phyloP scores from a whole-genome alignment of 2,797 vertebrate genomes.

The Schizopygopsis pylzovi region DNA sequence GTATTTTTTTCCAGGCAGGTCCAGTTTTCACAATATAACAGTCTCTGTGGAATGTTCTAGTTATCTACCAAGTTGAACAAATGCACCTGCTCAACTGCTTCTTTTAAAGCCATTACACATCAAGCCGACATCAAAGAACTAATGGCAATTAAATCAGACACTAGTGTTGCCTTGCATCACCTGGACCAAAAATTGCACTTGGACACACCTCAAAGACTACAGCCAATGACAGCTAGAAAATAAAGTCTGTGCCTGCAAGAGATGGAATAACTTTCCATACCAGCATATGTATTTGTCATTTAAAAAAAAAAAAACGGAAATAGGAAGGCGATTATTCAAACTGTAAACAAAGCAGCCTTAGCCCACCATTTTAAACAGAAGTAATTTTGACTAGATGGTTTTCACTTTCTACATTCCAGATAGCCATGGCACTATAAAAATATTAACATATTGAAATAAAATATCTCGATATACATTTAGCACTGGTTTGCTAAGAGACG shows the following conservation, averaged over 20 bases:
- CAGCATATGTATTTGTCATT: neutral
- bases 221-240: neutral
- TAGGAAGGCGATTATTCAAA: neutral
- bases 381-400: neutral
- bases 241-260: neutral
- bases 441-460: neutral
- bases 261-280: neutral
- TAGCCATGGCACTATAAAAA: neutral
- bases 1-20: neutral
- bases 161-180: neutral
- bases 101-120: neutral
- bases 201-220: neutral
- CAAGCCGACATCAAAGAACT: neutral
- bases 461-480: neutral
- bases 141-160: neutral
- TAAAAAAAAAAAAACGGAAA: neutral
- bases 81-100: neutral
- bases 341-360: neutral
- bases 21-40: neutral
- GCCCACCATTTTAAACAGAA: neutral
- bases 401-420: neutral
- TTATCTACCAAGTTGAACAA: neutral
- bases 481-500: neutral
- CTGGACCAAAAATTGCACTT: neutral
- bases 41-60: neutral